A percentile compares a stretch with the other conserved stretches of the same genome.
phyloP scores from a whole-genome alignment of 1,140 invertebrate genomes.

The Pogonus chalceus region DNA sequence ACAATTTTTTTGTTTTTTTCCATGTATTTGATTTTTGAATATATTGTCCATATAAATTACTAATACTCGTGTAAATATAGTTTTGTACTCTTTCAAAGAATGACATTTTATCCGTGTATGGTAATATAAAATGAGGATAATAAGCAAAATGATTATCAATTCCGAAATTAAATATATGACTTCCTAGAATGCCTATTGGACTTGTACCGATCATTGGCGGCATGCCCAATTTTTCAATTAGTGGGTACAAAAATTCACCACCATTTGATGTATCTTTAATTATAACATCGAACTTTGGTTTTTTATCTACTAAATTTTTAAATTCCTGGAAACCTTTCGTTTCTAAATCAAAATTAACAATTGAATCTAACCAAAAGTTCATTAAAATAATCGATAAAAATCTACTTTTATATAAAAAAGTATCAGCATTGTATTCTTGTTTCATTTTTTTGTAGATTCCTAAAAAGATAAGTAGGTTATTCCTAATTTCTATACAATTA shows the following conservation, averaged over 20 bases:
- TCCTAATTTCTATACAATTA: no score
- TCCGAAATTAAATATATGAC: slow-evolving; percentile 18
- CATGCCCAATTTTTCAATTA: slow-evolving; percentile 16
- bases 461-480: no score
- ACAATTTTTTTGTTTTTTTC: slow-evolving; percentile 13
- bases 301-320: no score
- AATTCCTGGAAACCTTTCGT: no score
- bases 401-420: no score
- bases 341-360: no score
- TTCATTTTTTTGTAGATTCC: no score
- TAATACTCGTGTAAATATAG: no score
- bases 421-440: no score
- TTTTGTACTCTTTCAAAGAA: slow-evolving; percentile 17
- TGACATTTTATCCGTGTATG: slow-evolving; percentile 12
- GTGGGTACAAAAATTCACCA: slow-evolving; percentile 17
- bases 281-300: slow-evolving; percentile 20
- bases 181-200: slow-evolving; percentile 15
- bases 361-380: no score
- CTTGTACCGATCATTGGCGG: slow-evolving; percentile 16
- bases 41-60: no score
- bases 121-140: slow-evolving; percentile 9
- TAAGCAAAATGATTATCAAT: slow-evolving; percentile 12
- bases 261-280: slow-evolving; percentile 18
- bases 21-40: background rate
- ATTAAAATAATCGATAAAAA: no score